These are phyloP conservation scores for Aramus guarauna DNA, from an alignment of 2,113 vertebrate genomes.

Conservation along the genomic window DNA sequence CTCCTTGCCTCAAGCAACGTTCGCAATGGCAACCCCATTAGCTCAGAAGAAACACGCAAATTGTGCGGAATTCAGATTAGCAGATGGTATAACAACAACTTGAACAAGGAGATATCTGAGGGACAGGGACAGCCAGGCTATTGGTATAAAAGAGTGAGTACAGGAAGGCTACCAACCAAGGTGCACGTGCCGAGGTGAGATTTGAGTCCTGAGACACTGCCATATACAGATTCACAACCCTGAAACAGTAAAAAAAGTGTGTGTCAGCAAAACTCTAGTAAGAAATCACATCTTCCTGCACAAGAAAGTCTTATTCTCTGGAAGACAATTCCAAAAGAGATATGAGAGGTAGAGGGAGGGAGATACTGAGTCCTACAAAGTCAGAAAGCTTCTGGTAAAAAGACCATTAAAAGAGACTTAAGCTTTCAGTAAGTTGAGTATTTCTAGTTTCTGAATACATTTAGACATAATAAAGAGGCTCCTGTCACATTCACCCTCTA, in stretches of 20 bases:
- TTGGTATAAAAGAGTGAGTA: background rate
- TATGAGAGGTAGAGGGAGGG: background rate
- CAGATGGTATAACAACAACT: background rate
- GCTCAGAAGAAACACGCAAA: background rate
- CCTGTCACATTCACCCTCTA: background rate
- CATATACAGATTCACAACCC: slow-evolving; percentile 90
- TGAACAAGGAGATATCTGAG: background rate
- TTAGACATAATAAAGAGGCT: background rate
- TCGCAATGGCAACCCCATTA: background rate
- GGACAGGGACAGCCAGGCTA: background rate
- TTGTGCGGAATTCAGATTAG: background rate
- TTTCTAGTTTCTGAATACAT: background rate
- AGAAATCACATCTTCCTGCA: background rate
- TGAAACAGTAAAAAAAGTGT: slow-evolving; percentile 32
- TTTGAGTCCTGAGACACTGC: slow-evolving; percentile 93
- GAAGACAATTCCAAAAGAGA: background rate
- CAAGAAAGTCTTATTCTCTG: background rate
- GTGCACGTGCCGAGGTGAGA: slow-evolving; percentile 91
- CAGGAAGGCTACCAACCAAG: slow-evolving; percentile 74
- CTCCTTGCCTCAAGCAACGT: background rate
- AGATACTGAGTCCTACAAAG: background rate
- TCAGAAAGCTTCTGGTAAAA: background rate
- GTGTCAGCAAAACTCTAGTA: background rate
- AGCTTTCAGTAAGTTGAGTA: background rate
- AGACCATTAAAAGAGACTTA: background rate